phyloP scores from a whole-genome alignment of 2,113 vertebrate species.

The Theristicus caerulescens region DNA sequence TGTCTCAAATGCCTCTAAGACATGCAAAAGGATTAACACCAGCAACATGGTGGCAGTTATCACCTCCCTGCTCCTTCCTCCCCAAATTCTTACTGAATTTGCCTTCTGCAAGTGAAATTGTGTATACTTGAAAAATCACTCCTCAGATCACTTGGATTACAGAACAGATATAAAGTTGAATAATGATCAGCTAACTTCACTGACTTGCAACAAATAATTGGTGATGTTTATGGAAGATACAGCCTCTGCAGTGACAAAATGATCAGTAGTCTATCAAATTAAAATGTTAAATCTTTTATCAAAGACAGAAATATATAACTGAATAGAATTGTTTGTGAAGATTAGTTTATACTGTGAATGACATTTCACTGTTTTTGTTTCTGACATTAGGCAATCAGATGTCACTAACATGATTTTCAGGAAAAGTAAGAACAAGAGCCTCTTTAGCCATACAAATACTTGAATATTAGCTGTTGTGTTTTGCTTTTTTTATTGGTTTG shows the following conservation, averaged over 20 bases:
- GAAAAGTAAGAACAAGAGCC: not conserved
- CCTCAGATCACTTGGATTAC: not conserved
- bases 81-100: not conserved
- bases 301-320: not conserved
- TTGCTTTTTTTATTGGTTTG: not conserved
- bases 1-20: not conserved
- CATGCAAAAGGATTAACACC: not conserved
- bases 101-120: not conserved
- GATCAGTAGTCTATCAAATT: not conserved
- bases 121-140: not conserved
- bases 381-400: not conserved
- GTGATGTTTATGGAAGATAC: not conserved
- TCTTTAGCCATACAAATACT: not conserved
- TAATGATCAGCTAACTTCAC: not conserved
- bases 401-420: not conserved
- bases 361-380: not conserved
- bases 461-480: not conserved
- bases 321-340: not conserved
- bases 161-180: not conserved
- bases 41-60: fast-evolving
- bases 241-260: not conserved
- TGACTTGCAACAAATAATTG: not conserved
- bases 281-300: not conserved
- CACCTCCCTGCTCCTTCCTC: not conserved
- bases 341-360: not conserved